phyloP scores from a whole-genome alignment of 2,797 vertebrate genomes.

The Trachops cirrhosus region DNA sequence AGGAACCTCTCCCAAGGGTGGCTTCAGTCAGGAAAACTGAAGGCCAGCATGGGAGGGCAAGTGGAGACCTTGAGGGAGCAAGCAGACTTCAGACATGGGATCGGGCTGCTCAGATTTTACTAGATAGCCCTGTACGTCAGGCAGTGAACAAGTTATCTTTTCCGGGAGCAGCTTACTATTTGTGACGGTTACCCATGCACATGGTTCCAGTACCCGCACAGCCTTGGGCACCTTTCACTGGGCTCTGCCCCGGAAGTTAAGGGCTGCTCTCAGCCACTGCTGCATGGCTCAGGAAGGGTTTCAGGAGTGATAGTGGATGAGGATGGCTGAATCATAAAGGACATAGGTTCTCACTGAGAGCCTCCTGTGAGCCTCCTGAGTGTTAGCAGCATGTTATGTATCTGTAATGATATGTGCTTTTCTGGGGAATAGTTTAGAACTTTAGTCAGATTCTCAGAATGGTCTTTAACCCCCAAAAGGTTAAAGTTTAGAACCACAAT shows the following conservation, averaged over 20 bases:
- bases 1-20: too few species aligned
- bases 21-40: background rate
- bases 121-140: background rate
- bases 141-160: fast-evolving
- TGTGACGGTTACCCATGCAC: background rate
- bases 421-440: background rate
- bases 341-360: background rate
- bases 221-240: background rate
- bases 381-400: background rate
- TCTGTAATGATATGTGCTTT: background rate
- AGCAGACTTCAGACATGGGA: background rate
- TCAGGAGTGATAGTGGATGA: background rate
- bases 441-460: background rate
- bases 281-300: background rate
- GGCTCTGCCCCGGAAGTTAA: background rate
- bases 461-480: background rate
- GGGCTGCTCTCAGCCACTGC: background rate
- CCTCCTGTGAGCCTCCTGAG: background rate
- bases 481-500: background rate
- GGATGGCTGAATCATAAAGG: background rate
- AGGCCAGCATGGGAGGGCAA: background rate
- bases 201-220: background rate
- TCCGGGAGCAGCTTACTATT: background rate
- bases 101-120: background rate
- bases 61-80: background rate